Evolutionary conservation across 2,113 vertebrate species (phyloP).

Genomic region (Bos taurus): DNA sequence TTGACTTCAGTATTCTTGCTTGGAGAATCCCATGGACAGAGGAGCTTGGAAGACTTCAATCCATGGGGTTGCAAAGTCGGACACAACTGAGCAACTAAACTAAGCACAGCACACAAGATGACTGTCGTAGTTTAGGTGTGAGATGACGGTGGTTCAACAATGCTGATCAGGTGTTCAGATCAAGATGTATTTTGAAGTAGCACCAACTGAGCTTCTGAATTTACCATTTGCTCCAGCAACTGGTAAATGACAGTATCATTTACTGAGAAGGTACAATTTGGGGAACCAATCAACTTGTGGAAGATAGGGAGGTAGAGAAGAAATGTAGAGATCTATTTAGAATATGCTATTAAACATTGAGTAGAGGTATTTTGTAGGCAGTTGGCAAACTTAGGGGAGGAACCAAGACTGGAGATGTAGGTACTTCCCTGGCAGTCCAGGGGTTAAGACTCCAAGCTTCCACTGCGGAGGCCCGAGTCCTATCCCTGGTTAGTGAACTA

Average conservation of each 20-base stretch:
- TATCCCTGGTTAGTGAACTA: background rate
- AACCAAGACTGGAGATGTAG: background rate
- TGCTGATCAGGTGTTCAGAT: background rate
- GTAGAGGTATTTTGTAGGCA: background rate
- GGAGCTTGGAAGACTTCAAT: background rate
- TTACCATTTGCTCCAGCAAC: background rate
- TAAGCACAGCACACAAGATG: background rate
- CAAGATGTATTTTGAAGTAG: background rate
- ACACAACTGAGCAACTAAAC: background rate
- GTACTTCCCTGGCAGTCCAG: background rate
- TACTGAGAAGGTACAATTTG: background rate
- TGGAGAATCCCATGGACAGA: background rate
- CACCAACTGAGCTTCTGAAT: background rate
- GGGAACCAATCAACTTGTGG: background rate
- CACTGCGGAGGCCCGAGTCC: background rate
- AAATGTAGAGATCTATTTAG: background rate
- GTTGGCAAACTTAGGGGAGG: background rate
- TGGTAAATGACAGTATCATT: background rate
- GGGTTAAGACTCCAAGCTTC: background rate
- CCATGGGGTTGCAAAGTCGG: background rate
- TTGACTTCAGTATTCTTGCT: background rate
- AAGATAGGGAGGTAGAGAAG: background rate
- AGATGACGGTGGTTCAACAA: background rate
- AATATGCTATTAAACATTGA: background rate
- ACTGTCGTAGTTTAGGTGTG: background rate